Evolutionary conservation across 2,888 invertebrate species (phyloP), one percentile per base, ranked within the genome.

Genomic region (Plebejus anna): DNA sequence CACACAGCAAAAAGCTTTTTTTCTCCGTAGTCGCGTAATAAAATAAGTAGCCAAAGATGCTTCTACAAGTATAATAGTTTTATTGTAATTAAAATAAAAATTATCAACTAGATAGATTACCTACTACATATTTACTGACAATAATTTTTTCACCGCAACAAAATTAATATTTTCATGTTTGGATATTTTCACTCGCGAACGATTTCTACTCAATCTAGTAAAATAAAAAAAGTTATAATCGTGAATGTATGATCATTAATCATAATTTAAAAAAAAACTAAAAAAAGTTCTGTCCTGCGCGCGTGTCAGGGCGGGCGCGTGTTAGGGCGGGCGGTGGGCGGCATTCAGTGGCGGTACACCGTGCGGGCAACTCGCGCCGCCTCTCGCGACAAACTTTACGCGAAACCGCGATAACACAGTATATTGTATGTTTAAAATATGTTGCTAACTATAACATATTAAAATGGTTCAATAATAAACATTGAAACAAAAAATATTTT

Each of bases 291-390:
- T 11, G 16, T 55, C 11, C 55, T 55, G 32, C 32, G 66, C 66
- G 66, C 32, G 66, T 22, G 32, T 32, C 61, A 61, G 61, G 59
- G 61, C 61, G 28, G 57, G 57, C 57, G 57, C 57, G 57, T n/a
- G 57, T 38, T 6, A 47, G 55, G 55, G 55, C 55, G 55, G 66
- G 66, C 66, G 32, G 13, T 16, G 32, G 66, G 66, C 66, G 66
- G 66, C 66, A 66, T 32, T 66, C 66, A 32, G 66, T 66, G 32
- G 66, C 66, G 66, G 66, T 32, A 13, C 66, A 32, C 66, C 5
- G 66, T 66, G 66, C 66, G 66, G 66, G 66, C 66, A 28, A 66
- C 66, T 66, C 66, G 66, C 32, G 32, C 66, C 32, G 32, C 66
- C 28, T 28, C 66, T 66, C 16, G 32, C 32, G 66, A 32, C 66